Base-by-base conservation (phyloP, 2,888 invertebrate species). In the Nephrotoma appendiculata region DNA sequence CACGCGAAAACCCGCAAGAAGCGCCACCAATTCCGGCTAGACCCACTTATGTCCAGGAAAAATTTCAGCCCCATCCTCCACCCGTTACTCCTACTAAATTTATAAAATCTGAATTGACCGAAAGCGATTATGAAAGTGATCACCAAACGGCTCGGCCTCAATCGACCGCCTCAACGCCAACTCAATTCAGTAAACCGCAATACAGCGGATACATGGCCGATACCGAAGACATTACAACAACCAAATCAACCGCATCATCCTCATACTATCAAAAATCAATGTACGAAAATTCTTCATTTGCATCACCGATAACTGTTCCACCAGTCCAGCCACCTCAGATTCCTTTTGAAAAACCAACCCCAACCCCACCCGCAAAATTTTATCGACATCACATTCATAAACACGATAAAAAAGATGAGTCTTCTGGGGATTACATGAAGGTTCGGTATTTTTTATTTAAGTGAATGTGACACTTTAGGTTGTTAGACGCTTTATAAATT, bases 131-230 rank as follows among this genome's bases (percentile, higher is more conserved):
- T 89, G 95, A 95, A 90, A 95, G 94, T 87, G 95, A 95, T 90
- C 92, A 92, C 86, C 91, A 93, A 11, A 94, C 94, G 89, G 90
- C 91, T 86, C 91, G 92, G 43, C 93, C 94, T 0, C 92, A 92
- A 88, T 93, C 94, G 0, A 92, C 93, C 19, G 43, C 85, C 19
- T 93, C 93, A 0, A 93, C 93, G 89, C 90, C 91, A 15, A 93
- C 93, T 89, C 91, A 91, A 86, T 93, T 86, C 6, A 12, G 93
- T 89, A 89, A 89, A 44, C 89, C 90, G 87, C 88, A 88, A 86
- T 94, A 94, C 87, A 94, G 94, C 89, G 95, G 95, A 11, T 95
- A 95, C 89, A 94, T 94, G 91, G 95, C 95, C 1, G 95, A 95
- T 89, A 95, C 95, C 0, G 71, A 71, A 71, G 95, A 95, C 88